A percentile compares a stretch with the other conserved stretches of the same genome.
Conservation (phyloP, 2,888 invertebrate genomes). For the Caenorhabditis japonica region DNA sequence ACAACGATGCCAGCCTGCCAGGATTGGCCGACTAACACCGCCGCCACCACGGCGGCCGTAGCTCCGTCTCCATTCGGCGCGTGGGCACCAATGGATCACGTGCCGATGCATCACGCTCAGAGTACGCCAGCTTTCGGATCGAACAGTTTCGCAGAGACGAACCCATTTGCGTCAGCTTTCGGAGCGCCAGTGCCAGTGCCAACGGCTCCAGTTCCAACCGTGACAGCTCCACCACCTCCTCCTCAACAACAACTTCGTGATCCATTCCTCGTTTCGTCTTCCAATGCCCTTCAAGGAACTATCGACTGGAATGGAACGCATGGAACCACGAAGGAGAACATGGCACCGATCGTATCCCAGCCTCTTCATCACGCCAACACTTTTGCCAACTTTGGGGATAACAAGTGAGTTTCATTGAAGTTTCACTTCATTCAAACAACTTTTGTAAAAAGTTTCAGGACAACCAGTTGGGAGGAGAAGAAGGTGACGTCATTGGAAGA, state of each 20-base stretch:
- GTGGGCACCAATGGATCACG: slow-evolving; percentile 4
- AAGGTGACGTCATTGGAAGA: slow-evolving; percentile 73
- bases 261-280: slow-evolving; percentile 23
- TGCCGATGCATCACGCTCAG: slow-evolving; percentile 48
- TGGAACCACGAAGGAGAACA: slow-evolving; percentile 62
- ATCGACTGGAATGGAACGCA: slow-evolving; percentile 49
- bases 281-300: not conserved
- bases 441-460: slow-evolving; percentile 12
- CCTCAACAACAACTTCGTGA: slow-evolving; percentile 24
- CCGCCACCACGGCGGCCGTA: too few species aligned
- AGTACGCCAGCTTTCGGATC: slow-evolving; percentile 46
- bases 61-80: slow-evolving; percentile 21
- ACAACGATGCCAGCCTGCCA: not conserved
- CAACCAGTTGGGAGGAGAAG: slow-evolving; percentile 55
- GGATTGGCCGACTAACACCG: not conserved
- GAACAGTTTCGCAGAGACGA: slow-evolving; percentile 62
- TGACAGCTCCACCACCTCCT: slow-evolving; percentile 12
- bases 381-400: slow-evolving; percentile 59
- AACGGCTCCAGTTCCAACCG: slow-evolving; percentile 11
- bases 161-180: slow-evolving; percentile 64
- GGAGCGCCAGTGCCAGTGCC: slow-evolving; percentile 1
- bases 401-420: slow-evolving; percentile 30
- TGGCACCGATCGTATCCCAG: slow-evolving; percentile 40
- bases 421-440: not conserved
- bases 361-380: slow-evolving; percentile 56